Percentiles rank a stretch among this genome's conserved stretches.
Evolutionary conservation across 2,888 invertebrate species (phyloP).

Genomic region (Micropterix aruncella): DNA sequence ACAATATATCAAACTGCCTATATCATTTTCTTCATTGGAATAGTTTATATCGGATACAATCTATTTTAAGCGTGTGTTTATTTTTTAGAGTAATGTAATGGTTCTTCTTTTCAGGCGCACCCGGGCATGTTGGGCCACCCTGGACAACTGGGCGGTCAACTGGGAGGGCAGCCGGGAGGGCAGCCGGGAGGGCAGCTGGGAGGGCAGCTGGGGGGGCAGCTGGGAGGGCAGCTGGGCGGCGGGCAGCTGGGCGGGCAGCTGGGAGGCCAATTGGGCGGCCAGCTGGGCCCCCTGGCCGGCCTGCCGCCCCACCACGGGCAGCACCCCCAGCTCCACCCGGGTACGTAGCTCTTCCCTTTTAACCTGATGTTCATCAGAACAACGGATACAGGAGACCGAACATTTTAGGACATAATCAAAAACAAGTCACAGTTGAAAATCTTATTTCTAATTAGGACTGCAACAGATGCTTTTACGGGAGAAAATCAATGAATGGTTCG

Average conservation of each 20-base stretch:
- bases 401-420: too few relatives aligned
- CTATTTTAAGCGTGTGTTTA: neutral
- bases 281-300: conserved; percentile 31
- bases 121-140: conserved; percentile 35
- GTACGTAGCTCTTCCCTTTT: too few relatives aligned
- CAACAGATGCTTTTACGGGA: too few relatives aligned
- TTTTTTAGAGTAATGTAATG: too few relatives aligned
- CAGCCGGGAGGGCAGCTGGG: conserved; percentile 20
- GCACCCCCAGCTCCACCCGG: conserved; percentile 37
- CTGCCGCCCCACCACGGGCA: conserved; percentile 33
- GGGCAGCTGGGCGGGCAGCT: neutral
- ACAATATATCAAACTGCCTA: too few relatives aligned
- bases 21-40: neutral
- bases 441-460: too few relatives aligned
- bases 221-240: neutral
- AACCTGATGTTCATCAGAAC: too few relatives aligned
- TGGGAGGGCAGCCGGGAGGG: conserved; percentile 17
- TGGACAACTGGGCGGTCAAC: conserved; percentile 7
- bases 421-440: too few relatives aligned
- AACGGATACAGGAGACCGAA: too few relatives aligned
- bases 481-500: too few relatives aligned
- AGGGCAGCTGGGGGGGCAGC: neutral
- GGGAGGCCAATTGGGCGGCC: conserved; percentile 16
- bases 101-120: conserved; percentile 27
- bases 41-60: too few relatives aligned